These are phyloP conservation scores for Neolamprologus kungweensis DNA, from an alignment of 2,113 vertebrate genomes.

Conservation along the genomic window DNA sequence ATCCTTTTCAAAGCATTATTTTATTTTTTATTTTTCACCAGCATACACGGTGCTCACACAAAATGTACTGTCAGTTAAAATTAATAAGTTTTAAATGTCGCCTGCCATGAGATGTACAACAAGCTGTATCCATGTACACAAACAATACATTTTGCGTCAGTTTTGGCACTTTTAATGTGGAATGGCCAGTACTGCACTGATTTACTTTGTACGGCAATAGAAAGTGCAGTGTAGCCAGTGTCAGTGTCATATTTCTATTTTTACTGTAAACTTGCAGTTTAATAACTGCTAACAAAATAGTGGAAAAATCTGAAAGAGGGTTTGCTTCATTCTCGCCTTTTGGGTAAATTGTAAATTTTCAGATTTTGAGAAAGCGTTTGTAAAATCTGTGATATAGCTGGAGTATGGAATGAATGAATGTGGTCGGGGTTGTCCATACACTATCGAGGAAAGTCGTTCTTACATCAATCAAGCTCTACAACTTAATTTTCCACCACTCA, in stretches of 20 bases:
- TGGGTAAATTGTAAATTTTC: neutral
- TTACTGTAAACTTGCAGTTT: neutral
- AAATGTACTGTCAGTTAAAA: neutral
- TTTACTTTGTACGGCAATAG: neutral
- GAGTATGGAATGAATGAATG: neutral
- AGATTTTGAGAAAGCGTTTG: fast-evolving
- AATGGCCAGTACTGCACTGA: neutral
- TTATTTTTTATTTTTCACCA: neutral
- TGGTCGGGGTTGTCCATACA: neutral
- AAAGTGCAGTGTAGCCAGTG: neutral
- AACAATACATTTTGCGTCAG: neutral
- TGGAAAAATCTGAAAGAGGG: neutral
- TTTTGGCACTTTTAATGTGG: neutral
- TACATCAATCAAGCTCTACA: neutral
- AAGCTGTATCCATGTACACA: neutral
- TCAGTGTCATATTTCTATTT: neutral
- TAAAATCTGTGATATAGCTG: neutral
- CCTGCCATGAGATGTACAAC: neutral
- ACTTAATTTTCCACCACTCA: neutral
- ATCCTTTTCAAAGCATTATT: neutral
- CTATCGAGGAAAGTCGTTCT: neutral
- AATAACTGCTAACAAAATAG: neutral
- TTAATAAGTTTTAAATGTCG: neutral
- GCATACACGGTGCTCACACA: neutral
- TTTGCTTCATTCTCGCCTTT: neutral